These are phyloP conservation scores for Hemiprocne comata DNA, from an alignment of 2,113 vertebrate genomes.

Conservation along the genomic window DNA sequence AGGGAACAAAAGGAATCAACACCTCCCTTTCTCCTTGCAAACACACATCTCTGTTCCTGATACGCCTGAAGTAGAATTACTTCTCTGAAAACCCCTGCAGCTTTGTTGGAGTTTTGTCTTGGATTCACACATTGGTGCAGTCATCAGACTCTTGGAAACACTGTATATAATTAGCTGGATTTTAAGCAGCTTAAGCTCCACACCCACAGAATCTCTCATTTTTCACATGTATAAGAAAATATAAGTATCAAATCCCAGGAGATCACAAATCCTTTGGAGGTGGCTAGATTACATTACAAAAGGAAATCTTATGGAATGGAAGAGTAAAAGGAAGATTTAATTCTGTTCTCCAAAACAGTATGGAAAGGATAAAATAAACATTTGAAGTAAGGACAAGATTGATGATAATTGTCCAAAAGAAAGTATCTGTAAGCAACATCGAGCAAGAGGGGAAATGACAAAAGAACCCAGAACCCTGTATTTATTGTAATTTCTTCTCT, in stretches of 20 bases:
- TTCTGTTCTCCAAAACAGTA: neutral
- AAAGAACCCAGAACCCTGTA: neutral
- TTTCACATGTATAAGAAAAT: neutral
- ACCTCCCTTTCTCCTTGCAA: neutral
- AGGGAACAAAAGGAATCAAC: neutral
- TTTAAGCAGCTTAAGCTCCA: neutral
- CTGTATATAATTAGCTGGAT: neutral
- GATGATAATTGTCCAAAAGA: neutral
- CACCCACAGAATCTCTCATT: neutral
- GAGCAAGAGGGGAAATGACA: neutral
- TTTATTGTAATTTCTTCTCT: neutral
- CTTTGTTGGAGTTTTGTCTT: neutral
- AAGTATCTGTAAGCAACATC: neutral
- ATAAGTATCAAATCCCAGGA: neutral
- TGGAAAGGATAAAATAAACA: neutral
- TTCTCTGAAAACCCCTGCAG: neutral
- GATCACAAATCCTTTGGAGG: neutral
- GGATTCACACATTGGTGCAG: neutral
- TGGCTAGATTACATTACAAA: neutral
- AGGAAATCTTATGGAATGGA: neutral
- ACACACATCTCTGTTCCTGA: neutral
- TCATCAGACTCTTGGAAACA: neutral
- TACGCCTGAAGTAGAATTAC: neutral
- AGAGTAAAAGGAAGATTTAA: neutral
- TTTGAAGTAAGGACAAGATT: neutral